Conservation (phyloP, 2,888 invertebrate species). For the Dicyrtoma fusca region DNA sequence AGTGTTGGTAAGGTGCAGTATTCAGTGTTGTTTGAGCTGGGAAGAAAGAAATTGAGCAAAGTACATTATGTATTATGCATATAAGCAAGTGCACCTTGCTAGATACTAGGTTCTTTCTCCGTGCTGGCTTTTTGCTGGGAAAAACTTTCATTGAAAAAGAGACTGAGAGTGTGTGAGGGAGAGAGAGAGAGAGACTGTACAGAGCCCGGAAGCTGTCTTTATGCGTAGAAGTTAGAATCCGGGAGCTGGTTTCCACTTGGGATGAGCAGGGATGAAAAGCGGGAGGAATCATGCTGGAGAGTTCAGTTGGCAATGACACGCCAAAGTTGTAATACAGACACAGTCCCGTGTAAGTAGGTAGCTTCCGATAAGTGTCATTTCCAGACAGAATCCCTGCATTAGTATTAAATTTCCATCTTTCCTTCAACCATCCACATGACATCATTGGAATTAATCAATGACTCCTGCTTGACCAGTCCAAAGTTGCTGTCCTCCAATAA, state of each 20-base stretch:
- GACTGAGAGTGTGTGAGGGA: not conserved
- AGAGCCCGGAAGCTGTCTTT: not conserved
- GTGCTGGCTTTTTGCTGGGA: not conserved
- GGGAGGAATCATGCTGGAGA: slow-evolving; percentile 32
- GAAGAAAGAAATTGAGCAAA: too few species aligned
- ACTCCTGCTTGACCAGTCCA: too few species aligned
- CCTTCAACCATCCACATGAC: too few species aligned
- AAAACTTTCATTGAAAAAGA: not conserved
- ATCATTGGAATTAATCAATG: too few species aligned
- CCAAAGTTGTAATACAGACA: slow-evolving; percentile 16
- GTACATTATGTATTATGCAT: too few species aligned
- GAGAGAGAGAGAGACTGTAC: not conserved
- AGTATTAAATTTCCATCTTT: too few species aligned
- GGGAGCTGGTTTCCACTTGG: slow-evolving; percentile 1
- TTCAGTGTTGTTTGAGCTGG: too few species aligned
- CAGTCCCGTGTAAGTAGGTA: not conserved
- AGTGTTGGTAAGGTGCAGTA: too few species aligned
- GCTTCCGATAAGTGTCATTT: too few species aligned
- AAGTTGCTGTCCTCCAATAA: too few species aligned
- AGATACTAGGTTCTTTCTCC: not conserved
- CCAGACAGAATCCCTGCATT: too few species aligned
- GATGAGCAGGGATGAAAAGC: slow-evolving; percentile 18
- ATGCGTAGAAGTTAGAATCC: not conserved
- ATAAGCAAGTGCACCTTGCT: too few species aligned
- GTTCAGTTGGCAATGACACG: slow-evolving; percentile 24